A percentile compares a stretch with the other conserved stretches of the same genome.
phyloP scores from a whole-genome alignment of 2,797 vertebrate genomes.

The Alca torda region DNA sequence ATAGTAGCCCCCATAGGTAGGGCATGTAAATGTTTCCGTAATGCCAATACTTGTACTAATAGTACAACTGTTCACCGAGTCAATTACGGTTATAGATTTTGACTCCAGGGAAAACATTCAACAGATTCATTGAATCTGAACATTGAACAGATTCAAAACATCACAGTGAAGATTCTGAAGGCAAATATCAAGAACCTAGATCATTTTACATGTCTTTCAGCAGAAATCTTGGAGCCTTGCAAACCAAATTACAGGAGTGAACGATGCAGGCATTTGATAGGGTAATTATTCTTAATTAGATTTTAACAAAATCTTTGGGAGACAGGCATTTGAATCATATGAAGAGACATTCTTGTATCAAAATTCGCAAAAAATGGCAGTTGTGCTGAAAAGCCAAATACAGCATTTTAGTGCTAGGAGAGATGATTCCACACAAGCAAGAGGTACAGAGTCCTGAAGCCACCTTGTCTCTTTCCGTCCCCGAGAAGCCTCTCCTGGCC shows the following conservation, averaged over 20 bases:
- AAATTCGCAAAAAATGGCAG: background rate
- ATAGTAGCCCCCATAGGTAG: background rate
- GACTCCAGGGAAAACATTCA: background rate
- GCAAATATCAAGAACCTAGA: background rate
- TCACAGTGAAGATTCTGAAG: background rate
- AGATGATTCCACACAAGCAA: background rate
- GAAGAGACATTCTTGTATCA: background rate
- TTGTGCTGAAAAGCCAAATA: background rate
- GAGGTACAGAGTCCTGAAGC: background rate
- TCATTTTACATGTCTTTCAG: background rate
- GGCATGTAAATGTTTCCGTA: background rate
- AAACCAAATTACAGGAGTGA: slow-evolving; percentile 3
- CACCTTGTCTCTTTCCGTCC: background rate
- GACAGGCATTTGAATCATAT: background rate
- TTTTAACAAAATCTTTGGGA: background rate
- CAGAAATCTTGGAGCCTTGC: background rate
- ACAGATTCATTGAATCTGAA: no score
- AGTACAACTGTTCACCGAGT: background rate
- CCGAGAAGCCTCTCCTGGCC: background rate
- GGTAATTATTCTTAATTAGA: slow-evolving; percentile 28
- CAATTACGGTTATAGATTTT: background rate
- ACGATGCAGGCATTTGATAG: background rate
- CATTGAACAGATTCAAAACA: background rate
- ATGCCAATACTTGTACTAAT: background rate
- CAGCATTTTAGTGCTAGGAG: background rate